A percentile compares a stretch with the other conserved stretches of the same genome.
phyloP scores from a whole-genome alignment of 2,797 vertebrate species.

The Tinamus major region DNA sequence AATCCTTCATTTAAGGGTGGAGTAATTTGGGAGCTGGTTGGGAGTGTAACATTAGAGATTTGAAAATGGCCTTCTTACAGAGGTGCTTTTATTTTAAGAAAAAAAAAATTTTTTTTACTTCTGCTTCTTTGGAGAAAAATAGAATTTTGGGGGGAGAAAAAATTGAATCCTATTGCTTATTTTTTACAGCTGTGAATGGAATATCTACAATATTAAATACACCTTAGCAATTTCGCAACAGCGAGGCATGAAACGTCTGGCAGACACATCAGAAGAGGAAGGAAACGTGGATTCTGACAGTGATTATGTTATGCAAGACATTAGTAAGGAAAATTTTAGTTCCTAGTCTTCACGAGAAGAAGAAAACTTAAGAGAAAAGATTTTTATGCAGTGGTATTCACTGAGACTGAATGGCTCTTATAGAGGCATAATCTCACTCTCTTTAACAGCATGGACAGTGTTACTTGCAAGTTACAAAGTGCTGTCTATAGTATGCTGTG shows the following conservation, averaged over 20 bases:
- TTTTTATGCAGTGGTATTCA: slow-evolving; percentile 68
- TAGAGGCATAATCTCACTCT: slow-evolving; percentile 54
- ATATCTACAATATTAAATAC: slow-evolving; percentile 92
- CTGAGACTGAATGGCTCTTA: slow-evolving; percentile 69
- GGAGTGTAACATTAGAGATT: neutral
- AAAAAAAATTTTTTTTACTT: neutral
- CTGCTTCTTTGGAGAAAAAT: neutral
- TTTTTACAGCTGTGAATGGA: slow-evolving; percentile 92
- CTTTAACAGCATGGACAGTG: neutral
- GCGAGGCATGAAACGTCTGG: slow-evolving; percentile 85
- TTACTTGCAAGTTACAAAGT: neutral
- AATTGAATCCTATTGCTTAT: neutral
- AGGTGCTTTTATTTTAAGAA: neutral
- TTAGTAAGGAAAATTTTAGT: neutral
- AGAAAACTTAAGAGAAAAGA: neutral
- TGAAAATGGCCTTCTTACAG: fast-evolving
- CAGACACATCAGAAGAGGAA: slow-evolving; percentile 63
- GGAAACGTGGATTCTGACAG: slow-evolving; percentile 67
- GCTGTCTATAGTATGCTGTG: neutral
- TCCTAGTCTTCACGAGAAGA: neutral
- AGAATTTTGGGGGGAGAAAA: neutral
- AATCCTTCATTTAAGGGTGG: neutral
- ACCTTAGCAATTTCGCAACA: slow-evolving; percentile 88
- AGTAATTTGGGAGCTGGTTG: neutral
- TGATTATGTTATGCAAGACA: slow-evolving; percentile 74